Evolutionary conservation across 1,140 invertebrate species (phyloP).

Genomic region (Leptinotarsa texana): DNA sequence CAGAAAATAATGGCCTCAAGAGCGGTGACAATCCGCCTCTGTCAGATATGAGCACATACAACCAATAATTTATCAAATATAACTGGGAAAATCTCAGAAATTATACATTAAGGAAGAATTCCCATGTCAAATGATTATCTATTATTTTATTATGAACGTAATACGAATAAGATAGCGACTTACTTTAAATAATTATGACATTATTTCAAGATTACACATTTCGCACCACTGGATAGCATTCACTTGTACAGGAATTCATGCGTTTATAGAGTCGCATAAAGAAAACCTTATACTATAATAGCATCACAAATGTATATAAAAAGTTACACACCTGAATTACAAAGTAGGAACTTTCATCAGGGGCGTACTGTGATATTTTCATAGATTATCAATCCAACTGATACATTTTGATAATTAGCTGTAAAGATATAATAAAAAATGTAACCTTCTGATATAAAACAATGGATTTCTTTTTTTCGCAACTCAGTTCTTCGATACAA

Average conservation of each 20-base stretch:
- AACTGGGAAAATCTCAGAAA: neutral
- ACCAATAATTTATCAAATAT: neutral
- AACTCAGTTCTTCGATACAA: too few relatives aligned
- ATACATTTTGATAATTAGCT: too few relatives aligned
- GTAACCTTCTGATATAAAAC: too few relatives aligned
- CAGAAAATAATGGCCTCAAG: too few relatives aligned
- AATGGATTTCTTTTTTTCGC: too few relatives aligned
- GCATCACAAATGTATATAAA: neutral
- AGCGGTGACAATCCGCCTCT: too few relatives aligned
- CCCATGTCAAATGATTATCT: slow-evolving; percentile 19
- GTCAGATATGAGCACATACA: neutral
- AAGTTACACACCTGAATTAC: neutral
- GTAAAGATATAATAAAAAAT: too few relatives aligned
- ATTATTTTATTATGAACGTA: slow-evolving; percentile 9
- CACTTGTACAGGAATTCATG: neutral
- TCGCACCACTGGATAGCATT: slow-evolving; percentile 6
- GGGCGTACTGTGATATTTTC: neutral
- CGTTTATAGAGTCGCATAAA: slow-evolving; percentile 5
- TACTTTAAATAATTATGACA: slow-evolving; percentile 14
- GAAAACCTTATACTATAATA: neutral
- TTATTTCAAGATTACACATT: slow-evolving; percentile 18
- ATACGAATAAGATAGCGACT: slow-evolving; percentile 13
- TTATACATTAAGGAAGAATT: neutral
- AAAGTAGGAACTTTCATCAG: neutral
- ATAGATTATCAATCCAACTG: too few relatives aligned